Evolutionary conservation across 2,113 vertebrate genomes (phyloP).

Genomic region (Charadrius vociferus): DNA sequence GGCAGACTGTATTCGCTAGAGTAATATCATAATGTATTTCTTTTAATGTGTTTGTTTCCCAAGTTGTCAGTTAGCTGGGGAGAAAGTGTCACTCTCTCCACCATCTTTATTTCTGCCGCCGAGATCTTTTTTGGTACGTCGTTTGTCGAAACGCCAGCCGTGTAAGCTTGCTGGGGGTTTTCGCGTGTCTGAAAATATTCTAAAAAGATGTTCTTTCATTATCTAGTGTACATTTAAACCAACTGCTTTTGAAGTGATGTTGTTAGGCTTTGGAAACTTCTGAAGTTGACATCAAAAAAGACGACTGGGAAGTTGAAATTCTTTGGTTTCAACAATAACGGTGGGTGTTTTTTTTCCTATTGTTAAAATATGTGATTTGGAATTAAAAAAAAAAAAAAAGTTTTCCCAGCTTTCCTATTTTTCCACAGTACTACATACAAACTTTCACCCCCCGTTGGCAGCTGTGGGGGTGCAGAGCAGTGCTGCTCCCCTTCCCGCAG

Average conservation of each 20-base stretch:
- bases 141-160: slow-evolving; percentile 49
- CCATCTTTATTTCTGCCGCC: slow-evolving; percentile 33
- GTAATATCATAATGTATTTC: slow-evolving; percentile 21
- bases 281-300: slow-evolving; percentile 34
- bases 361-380: background rate
- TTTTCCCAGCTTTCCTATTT: background rate
- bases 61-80: slow-evolving; percentile 67
- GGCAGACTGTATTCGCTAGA: slow-evolving; percentile 23
- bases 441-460: rapidly evolving
- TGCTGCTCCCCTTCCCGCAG: background rate
- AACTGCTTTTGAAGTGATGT: slow-evolving; percentile 25
- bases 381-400: background rate
- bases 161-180: background rate
- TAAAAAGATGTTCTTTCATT: slow-evolving; percentile 57
- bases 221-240: slow-evolving; percentile 33
- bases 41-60: slow-evolving; percentile 51
- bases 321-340: background rate
- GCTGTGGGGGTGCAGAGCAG: background rate
- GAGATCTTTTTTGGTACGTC: background rate
- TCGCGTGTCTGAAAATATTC: slow-evolving; percentile 28
- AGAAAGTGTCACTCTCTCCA: slow-evolving; percentile 37
- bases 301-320: background rate
- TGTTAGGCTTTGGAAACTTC: slow-evolving; percentile 37
- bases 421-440: background rate
- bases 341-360: background rate